A percentile compares a stretch with the other conserved stretches of the same genome.
Evolutionary conservation across 1,140 invertebrate genomes (phyloP).

Genomic region (Ceratoteleas bidentatus): DNA sequence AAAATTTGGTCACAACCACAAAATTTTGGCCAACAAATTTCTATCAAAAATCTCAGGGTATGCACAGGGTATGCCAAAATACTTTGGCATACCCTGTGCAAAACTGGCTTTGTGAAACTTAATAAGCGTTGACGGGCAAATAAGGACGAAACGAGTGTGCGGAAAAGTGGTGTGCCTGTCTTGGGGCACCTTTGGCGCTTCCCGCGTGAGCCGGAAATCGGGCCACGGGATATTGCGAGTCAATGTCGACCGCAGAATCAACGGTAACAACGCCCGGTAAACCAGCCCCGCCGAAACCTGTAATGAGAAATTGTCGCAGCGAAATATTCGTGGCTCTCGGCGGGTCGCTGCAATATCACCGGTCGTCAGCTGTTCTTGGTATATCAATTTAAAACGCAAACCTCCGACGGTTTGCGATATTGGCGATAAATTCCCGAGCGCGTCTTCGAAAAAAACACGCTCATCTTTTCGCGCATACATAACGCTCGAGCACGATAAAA

Average conservation of each 20-base stretch:
- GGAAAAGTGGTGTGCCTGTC: slow-evolving; percentile 28
- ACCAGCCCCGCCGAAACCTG: slow-evolving; percentile 43
- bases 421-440: slow-evolving; percentile 7
- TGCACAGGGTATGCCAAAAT: too few species aligned
- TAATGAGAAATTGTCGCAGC: slow-evolving; percentile 55
- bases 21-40: too few species aligned
- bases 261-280: slow-evolving; percentile 47
- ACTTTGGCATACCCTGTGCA: slow-evolving; percentile 1
- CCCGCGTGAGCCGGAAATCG: slow-evolving; percentile 42
- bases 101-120: slow-evolving; percentile 44
- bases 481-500: not conserved
- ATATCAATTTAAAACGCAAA: slow-evolving; percentile 20
- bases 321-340: slow-evolving; percentile 40
- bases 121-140: slow-evolving; percentile 40
- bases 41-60: too few species aligned
- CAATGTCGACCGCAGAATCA: slow-evolving; percentile 54
- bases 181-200: slow-evolving; percentile 40
- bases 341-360: slow-evolving; percentile 1
- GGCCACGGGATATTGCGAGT: slow-evolving; percentile 54
- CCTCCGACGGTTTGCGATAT: not conserved
- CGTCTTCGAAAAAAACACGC: not conserved
- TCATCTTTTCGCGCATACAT: not conserved
- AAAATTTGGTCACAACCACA: too few species aligned
- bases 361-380: slow-evolving; percentile 15
- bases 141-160: slow-evolving; percentile 13